A percentile compares a stretch with the other conserved stretches of the same genome.
Conservation (phyloP, 2,113 vertebrate species). For the Cisticola juncidis region DNA sequence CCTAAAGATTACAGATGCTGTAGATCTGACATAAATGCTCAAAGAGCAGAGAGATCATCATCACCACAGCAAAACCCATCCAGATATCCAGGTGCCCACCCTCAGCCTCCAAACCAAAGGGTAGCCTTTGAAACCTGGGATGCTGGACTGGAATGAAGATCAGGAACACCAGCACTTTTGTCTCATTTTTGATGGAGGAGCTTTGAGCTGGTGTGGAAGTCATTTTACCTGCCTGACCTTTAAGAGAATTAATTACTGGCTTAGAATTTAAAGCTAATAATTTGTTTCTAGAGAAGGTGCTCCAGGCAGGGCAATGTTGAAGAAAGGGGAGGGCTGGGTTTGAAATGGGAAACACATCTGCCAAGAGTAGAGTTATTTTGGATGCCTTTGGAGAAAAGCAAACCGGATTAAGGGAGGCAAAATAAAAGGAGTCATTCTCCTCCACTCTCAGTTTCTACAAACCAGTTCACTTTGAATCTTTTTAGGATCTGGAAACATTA, state of each 20-base stretch:
- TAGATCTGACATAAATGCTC: not conserved
- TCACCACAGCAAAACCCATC: not conserved
- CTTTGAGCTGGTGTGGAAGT: constrained; percentile 26
- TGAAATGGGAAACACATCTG: not conserved
- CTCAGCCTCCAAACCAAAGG: not conserved
- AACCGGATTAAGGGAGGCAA: not conserved
- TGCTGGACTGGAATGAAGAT: not conserved
- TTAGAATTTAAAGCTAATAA: constrained; percentile 26
- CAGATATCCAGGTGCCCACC: not conserved
- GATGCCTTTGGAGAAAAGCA: not conserved
- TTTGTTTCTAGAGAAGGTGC: constrained; percentile 10
- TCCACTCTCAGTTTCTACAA: not conserved
- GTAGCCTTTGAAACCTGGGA: constrained; percentile 18
- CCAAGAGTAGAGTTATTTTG: not conserved
- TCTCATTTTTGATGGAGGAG: constrained; percentile 27
- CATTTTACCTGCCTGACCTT: constrained; percentile 55
- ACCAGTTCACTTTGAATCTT: not conserved
- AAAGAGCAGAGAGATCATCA: not conserved
- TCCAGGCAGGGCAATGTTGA: not conserved
- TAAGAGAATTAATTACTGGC: constrained; percentile 33
- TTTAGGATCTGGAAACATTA: not conserved
- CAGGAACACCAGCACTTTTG: not conserved
- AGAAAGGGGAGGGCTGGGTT: not conserved
- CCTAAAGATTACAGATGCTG: not conserved
- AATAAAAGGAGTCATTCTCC: not conserved